Base-by-base conservation (phyloP, 2,888 invertebrate genomes). In the Myopa tessellatipennis region DNA sequence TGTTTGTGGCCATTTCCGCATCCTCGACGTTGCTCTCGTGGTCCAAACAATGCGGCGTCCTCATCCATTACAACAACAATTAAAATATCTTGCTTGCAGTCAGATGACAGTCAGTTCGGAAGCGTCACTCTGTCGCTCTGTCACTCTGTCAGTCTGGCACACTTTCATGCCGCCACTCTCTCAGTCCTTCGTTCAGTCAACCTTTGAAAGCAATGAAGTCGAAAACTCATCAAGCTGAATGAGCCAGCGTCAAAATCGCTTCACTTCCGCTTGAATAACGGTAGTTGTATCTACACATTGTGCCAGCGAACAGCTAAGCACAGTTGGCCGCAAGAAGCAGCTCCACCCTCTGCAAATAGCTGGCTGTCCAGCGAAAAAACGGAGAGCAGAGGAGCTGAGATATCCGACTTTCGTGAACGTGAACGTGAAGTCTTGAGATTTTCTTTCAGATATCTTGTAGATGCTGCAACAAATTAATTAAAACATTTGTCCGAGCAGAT, bases 171-270 rank as follows among this genome's bases (percentile, higher is more conserved):
- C 70, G 6, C 34, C 61, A 5, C 1, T 7, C 26, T 26, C 26
- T 18, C 40, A 69, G 6, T 26, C 18, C 0, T 40, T 69, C 50
- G 14, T 40, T 26, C 73, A 50, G 8, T 3, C 73, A 73, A 63
- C 61, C 61, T 40, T 63, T 73, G 50, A 63, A 73, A n/a, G 71
- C 71, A 38, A 75, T 68, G 68, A 68, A 68, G 75, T 75, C 69
- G 68, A 75, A 75, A 75, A 75, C 75, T 75, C 75, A 69, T 75
- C 75, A 75, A 60, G 68, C 36, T 69, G 38, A 75, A 38, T 40
- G 34, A n/a, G 26, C 26, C 50, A 18, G 69, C 50, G 18, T 40
- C 70, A 12, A 55, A n/a, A 16, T 7, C 70, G 72, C 73, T 55
- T 36, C 55, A 58, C 65, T 74, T 74, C 67, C 74, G 52, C 65